Percentiles rank a stretch among this genome's conserved stretches.
Evolutionary conservation across 2,888 invertebrate species (phyloP).

Genomic region (Ormyrus thymus): DNA sequence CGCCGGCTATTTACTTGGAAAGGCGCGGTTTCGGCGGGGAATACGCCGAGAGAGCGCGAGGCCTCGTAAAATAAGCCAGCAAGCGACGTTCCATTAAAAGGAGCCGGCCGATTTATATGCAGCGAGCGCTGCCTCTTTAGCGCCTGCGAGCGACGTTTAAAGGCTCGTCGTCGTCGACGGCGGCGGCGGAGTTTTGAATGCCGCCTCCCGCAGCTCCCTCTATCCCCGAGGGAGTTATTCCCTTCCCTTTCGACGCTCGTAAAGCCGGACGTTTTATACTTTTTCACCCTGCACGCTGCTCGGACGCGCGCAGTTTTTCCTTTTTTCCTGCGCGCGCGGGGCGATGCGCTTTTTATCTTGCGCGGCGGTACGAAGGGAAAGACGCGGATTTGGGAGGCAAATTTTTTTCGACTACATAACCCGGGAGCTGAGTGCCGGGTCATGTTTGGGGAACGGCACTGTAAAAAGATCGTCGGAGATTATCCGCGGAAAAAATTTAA

Average conservation of each 20-base stretch:
- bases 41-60: not conserved
- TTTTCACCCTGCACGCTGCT: not conserved
- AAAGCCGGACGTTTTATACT: conserved; percentile 5
- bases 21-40: not conserved
- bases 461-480: too few relatives aligned
- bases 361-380: too few relatives aligned
- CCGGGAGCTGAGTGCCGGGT: too few relatives aligned
- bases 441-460: too few relatives aligned
- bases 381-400: too few relatives aligned
- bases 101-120: conserved; percentile 52
- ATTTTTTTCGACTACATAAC: too few relatives aligned
- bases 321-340: too few relatives aligned
- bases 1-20: too few relatives aligned
- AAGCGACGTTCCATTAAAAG: conserved; percentile 45
- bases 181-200: conserved; percentile 24
- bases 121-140: conserved; percentile 35
- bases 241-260: not conserved
- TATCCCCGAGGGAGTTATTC: too few relatives aligned
- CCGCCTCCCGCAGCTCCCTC: not conserved
- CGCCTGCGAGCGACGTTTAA: conserved; percentile 32
- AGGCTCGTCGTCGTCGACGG: conserved; percentile 17
- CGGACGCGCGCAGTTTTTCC: too few relatives aligned
- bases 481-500: too few relatives aligned
- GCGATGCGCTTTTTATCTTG: too few relatives aligned
- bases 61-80: conserved; percentile 27